Evolutionary conservation across 2,888 invertebrate genomes (phyloP).

Genomic region (Limnephilus auricula): DNA sequence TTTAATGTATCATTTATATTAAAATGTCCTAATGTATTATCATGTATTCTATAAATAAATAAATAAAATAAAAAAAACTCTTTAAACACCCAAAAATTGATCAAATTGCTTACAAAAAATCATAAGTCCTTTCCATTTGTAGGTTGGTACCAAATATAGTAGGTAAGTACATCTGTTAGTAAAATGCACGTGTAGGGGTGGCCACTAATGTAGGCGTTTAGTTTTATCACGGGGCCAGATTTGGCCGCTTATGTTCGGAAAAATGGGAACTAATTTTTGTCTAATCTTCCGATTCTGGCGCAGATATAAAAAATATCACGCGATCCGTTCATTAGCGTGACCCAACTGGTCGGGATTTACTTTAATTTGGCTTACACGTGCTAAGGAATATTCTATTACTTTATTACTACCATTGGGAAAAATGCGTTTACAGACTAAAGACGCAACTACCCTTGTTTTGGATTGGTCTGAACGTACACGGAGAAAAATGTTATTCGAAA

Average conservation of each 20-base stretch:
- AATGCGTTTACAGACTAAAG: neutral
- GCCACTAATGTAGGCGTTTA: conserved; percentile 41
- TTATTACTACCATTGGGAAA: neutral
- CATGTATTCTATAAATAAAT: too few species aligned
- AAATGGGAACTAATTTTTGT: conserved; percentile 60
- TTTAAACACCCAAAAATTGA: neutral
- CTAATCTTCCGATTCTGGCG: conserved; percentile 62
- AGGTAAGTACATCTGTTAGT: neutral
- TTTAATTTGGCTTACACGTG: conserved; percentile 43
- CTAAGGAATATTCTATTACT: conserved; percentile 11
- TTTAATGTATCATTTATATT: too few species aligned
- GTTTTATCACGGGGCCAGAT: conserved; percentile 44
- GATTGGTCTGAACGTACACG: too few species aligned
- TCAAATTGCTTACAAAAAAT: neutral
- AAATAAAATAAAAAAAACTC: too few species aligned
- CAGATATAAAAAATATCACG: conserved; percentile 62
- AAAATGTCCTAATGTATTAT: too few species aligned
- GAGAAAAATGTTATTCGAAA: too few species aligned
- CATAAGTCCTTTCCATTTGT: neutral
- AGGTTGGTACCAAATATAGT: neutral
- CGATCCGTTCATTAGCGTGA: conserved; percentile 64
- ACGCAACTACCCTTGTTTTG: neutral
- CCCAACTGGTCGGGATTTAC: conserved; percentile 41
- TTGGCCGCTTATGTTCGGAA: conserved; percentile 42
- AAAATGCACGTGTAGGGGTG: conserved; percentile 32